A percentile compares a stretch with the other conserved stretches of the same genome.
phyloP scores from a whole-genome alignment of 1,140 invertebrate species.

The Drosophila lacteicornis region DNA sequence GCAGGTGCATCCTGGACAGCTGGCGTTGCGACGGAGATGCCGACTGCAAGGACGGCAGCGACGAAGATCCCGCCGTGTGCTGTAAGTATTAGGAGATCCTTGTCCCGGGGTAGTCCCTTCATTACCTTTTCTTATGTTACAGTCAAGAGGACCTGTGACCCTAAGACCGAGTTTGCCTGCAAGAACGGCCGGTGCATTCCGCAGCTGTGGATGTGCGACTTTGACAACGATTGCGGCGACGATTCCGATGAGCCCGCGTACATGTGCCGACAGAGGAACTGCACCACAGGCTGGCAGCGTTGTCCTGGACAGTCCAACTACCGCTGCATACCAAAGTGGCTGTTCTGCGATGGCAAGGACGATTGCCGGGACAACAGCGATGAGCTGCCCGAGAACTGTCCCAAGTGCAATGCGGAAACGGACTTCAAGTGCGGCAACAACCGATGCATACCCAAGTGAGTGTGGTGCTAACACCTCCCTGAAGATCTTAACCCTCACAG shows the following conservation, averaged over 20 bases:
- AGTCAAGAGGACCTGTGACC: constrained; percentile 92
- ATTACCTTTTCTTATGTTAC: too few relatives aligned
- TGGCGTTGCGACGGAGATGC: constrained; percentile 98
- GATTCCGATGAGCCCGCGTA: constrained; percentile 97
- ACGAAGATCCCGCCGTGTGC: constrained; percentile 95
- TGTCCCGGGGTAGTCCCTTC: too few relatives aligned
- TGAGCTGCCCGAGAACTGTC: constrained; percentile 94
- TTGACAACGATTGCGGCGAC: constrained; percentile 88
- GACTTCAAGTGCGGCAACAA: constrained; percentile 97
- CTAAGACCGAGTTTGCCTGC: constrained; percentile 93
- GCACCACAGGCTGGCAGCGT: constrained; percentile 95
- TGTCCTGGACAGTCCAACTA: constrained; percentile 96
- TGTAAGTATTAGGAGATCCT: constrained; percentile 86
- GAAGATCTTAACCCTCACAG: too few relatives aligned
- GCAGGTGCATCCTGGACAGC: constrained; percentile 95
- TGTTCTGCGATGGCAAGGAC: constrained; percentile 98
- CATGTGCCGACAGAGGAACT: constrained; percentile 95
- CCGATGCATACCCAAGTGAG: constrained; percentile 93
- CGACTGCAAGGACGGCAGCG: constrained; percentile 97
- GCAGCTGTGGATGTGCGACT: constrained; percentile 95
- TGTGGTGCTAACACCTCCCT: constrained; percentile 1
- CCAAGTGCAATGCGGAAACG: constrained; percentile 93
- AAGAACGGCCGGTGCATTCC: constrained; percentile 98
- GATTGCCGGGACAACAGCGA: constrained; percentile 96
- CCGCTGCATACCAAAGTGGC: constrained; percentile 96